Conservation (phyloP, 2,797 vertebrate species). For the Enoplosus armatus region DNA sequence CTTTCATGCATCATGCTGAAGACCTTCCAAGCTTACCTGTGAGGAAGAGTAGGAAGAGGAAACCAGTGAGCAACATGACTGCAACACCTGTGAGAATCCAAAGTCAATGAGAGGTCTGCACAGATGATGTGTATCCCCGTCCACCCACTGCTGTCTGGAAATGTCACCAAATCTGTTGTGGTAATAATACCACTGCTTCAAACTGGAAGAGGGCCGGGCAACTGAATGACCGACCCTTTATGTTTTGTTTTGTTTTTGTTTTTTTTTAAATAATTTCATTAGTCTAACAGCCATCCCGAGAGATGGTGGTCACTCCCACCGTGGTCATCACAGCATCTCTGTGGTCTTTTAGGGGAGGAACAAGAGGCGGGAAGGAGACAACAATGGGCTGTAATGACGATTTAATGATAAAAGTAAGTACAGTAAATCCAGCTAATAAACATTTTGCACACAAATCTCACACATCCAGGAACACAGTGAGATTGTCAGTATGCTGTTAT, state of each 20-base stretch:
- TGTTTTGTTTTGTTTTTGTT: background rate
- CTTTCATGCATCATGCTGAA: background rate
- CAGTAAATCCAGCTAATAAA: background rate
- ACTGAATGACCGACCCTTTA: background rate
- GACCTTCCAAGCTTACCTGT: constrained; percentile 51
- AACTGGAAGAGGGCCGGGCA: constrained; percentile 23
- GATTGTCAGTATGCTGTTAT: no score
- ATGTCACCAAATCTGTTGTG: background rate
- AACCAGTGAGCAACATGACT: constrained; percentile 27
- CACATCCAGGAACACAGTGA: no score
- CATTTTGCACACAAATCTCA: background rate
- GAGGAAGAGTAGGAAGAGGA: constrained; percentile 57
- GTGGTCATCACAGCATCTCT: constrained; percentile 5
- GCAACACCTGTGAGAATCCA: background rate
- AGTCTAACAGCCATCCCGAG: background rate
- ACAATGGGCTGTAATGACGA: constrained; percentile 3
- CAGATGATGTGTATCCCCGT: background rate
- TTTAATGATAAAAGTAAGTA: background rate
- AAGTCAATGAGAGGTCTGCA: background rate
- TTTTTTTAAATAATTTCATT: constrained; percentile 32
- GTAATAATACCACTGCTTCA: background rate
- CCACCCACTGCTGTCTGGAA: constrained; percentile 7
- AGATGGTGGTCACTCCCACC: constrained; percentile 13
- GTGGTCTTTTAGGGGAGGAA: background rate
- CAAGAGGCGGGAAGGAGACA: background rate